These are phyloP conservation scores for Florisuga fusca DNA, from an alignment of 2,797 vertebrate genomes.

Conservation along the genomic window DNA sequence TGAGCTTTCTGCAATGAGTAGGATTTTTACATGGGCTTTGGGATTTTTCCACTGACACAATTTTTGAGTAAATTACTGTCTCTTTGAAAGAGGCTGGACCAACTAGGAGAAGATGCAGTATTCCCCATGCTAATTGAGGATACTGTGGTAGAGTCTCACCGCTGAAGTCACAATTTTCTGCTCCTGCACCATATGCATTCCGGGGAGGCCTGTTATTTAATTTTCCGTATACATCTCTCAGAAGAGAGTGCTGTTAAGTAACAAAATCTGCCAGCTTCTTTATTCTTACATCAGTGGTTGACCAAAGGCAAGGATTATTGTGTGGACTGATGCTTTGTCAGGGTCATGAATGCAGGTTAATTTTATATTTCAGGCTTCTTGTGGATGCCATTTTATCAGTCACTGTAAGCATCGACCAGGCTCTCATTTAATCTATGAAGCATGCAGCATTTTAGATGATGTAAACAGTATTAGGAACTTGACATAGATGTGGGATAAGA, in stretches of 20 bases:
- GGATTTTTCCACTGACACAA: not conserved
- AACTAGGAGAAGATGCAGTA: not conserved
- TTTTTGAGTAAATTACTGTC: not conserved
- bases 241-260: conserved; percentile 30
- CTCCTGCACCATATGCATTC: not conserved
- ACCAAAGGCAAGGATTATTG: not conserved
- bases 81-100: not conserved
- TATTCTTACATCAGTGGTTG: not conserved
- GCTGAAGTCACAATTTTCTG: not conserved
- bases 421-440: not conserved
- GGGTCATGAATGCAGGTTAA: not conserved
- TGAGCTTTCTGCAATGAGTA: not conserved
- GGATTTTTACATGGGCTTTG: not conserved
- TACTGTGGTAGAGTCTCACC: not conserved
- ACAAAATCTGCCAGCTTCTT: not conserved
- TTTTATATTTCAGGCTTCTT: not conserved
- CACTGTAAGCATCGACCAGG: not conserved
- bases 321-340: not conserved
- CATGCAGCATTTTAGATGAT: conserved; percentile 13
- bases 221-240: not conserved
- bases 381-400: conserved; percentile 15
- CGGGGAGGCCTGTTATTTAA: not conserved
- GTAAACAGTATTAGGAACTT: conserved; percentile 16
- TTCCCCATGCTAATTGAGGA: not conserved
- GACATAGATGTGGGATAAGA: not conserved